A percentile compares a stretch with the other conserved stretches of the same genome.
phyloP scores from a whole-genome alignment of 2,888 invertebrate species.

The Dioctria linearis region DNA sequence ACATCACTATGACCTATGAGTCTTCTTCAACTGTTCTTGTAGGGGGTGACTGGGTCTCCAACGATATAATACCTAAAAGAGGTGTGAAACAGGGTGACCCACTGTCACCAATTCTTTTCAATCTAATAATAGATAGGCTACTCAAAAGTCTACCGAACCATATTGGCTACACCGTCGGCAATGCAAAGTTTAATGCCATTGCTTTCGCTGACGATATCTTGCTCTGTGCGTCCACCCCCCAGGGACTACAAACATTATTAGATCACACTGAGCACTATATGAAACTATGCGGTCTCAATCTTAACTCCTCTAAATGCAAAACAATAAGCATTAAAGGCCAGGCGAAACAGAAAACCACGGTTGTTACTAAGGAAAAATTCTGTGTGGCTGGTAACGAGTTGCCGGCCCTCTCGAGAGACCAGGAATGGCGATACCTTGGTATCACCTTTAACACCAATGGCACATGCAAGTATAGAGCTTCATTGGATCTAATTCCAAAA shows the following conservation, averaged over 20 bases:
- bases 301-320: background rate
- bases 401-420: background rate
- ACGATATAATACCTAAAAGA: background rate
- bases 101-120: background rate
- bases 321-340: conserved; percentile 6
- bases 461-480: background rate
- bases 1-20: background rate
- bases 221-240: conserved; percentile 4
- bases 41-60: background rate
- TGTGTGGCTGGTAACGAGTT: background rate
- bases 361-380: background rate
- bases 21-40: background rate
- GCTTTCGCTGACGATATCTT: conserved; percentile 13
- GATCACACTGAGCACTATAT: background rate
- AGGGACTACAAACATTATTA: background rate
- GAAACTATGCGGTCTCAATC: background rate
- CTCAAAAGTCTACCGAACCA: background rate
- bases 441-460: background rate
- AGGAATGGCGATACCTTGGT: background rate
- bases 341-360: background rate
- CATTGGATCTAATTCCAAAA: background rate
- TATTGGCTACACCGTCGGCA: background rate
- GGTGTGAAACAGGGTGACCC: conserved; percentile 12
- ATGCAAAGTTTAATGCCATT: background rate
- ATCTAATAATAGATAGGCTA: background rate